phyloP scores from a whole-genome alignment of 2,888 invertebrate genomes.

The Escarpia spicata region DNA sequence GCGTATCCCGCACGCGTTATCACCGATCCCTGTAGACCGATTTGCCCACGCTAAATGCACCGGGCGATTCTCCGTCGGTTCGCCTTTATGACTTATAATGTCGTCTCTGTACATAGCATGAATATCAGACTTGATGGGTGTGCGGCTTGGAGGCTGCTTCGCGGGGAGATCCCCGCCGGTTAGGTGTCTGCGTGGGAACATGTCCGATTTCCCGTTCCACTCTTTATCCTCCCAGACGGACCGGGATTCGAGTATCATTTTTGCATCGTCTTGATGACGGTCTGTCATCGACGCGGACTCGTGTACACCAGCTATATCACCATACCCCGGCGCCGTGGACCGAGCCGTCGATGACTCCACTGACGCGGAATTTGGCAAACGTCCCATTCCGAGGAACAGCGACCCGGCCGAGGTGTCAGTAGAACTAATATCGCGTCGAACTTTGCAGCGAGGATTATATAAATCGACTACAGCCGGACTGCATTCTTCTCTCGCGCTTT shows the following conservation, averaged over 20 bases:
- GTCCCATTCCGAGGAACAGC: neutral
- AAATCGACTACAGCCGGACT: neutral
- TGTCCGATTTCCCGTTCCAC: neutral
- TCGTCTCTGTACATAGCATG: conserved; percentile 12
- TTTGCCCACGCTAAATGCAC: neutral
- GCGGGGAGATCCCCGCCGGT: neutral
- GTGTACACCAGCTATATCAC: neutral
- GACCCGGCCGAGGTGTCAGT: neutral
- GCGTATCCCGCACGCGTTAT: neutral
- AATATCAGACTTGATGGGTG: neutral
- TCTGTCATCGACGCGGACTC: neutral
- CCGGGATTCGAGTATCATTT: neutral
- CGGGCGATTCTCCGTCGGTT: neutral
- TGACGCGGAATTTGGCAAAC: neutral
- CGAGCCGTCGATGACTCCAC: neutral
- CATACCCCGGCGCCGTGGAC: neutral
- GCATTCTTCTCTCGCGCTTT: neutral
- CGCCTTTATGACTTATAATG: neutral
- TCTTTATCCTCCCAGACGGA: neutral
- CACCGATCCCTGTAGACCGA: neutral
- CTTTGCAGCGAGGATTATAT: conserved; percentile 5
- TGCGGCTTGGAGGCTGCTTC: neutral
- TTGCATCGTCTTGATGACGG: neutral
- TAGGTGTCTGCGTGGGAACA: neutral
- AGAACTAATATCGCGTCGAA: neutral